phyloP scores from a whole-genome alignment of 2,113 vertebrate species.

The Rhodinocichla rosea region DNA sequence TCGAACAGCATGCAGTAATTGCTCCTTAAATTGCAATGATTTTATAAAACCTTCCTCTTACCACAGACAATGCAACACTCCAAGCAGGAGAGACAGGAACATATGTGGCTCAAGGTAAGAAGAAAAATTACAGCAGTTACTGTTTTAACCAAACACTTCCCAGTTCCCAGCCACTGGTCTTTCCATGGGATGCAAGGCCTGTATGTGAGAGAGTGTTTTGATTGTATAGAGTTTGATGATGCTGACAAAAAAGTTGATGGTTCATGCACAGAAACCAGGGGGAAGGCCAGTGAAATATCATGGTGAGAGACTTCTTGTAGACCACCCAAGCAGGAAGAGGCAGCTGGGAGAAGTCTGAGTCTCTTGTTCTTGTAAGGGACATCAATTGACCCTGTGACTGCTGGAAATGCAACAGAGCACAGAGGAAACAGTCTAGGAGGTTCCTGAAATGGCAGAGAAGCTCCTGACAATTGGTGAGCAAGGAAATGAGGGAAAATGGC shows the following conservation, averaged over 20 bases:
- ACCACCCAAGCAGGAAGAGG: not conserved
- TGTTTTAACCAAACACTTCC: not conserved
- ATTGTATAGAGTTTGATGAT: not conserved
- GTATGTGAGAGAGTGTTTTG: not conserved
- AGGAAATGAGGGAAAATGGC: fast-evolving
- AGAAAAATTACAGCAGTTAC: not conserved
- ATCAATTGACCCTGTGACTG: not conserved
- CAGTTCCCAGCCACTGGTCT: not conserved
- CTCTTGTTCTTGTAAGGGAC: not conserved
- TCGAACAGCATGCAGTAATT: not conserved
- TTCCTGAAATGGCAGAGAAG: not conserved
- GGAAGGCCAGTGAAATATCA: not conserved
- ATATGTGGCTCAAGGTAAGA: not conserved
- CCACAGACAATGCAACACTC: not conserved
- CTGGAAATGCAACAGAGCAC: not conserved
- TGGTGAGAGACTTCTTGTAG: not conserved
- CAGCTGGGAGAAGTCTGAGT: not conserved
- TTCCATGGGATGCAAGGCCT: not conserved
- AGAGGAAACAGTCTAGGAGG: not conserved
- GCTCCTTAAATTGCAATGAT: not conserved
- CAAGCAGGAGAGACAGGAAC: not conserved
- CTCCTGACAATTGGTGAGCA: not conserved
- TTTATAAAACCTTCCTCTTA: not conserved
- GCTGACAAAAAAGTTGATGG: not conserved
- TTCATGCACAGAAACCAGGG: not conserved